These are phyloP conservation scores for Eudasyphora cyanicolor DNA, from an alignment of 2,888 invertebrate genomes.

Conservation along the genomic window DNA sequence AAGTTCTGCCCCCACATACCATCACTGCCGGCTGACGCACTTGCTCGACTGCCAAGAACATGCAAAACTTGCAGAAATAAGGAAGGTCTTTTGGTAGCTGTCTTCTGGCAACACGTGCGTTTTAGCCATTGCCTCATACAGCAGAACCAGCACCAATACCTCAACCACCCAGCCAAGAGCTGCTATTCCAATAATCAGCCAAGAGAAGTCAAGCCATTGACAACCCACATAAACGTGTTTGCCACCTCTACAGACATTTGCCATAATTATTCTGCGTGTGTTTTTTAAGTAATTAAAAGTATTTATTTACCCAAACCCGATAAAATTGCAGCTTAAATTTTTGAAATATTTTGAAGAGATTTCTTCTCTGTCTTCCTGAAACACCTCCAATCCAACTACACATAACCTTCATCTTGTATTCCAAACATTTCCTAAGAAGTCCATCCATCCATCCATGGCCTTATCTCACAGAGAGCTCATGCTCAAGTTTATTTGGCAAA, in stretches of 20 bases:
- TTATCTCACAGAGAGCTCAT: background rate
- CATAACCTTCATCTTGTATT: conserved; percentile 14
- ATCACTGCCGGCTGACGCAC: background rate
- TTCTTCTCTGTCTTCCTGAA: background rate
- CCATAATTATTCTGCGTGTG: background rate
- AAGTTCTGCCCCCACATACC: background rate
- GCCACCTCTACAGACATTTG: background rate
- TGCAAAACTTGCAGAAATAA: background rate
- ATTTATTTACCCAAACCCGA: background rate
- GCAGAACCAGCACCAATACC: background rate
- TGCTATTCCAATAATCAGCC: no score
- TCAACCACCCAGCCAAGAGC: background rate
- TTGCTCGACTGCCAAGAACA: background rate
- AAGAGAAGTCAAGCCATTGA: background rate
- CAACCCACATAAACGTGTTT: background rate
- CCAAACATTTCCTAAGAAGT: conserved; percentile 16
- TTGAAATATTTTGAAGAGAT: background rate
- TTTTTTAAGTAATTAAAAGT: background rate
- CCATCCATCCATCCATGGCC: background rate
- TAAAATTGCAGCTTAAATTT: background rate
- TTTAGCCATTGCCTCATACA: no score
- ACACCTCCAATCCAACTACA: background rate
- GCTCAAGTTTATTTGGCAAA: conserved; percentile 5
- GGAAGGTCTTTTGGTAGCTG: background rate
- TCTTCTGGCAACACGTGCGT: conserved; percentile 10